A percentile compares a stretch with the other conserved stretches of the same genome.
These are phyloP conservation scores for Apteryx owenii DNA, from an alignment of 2,113 vertebrate genomes.

Conservation along the genomic window DNA sequence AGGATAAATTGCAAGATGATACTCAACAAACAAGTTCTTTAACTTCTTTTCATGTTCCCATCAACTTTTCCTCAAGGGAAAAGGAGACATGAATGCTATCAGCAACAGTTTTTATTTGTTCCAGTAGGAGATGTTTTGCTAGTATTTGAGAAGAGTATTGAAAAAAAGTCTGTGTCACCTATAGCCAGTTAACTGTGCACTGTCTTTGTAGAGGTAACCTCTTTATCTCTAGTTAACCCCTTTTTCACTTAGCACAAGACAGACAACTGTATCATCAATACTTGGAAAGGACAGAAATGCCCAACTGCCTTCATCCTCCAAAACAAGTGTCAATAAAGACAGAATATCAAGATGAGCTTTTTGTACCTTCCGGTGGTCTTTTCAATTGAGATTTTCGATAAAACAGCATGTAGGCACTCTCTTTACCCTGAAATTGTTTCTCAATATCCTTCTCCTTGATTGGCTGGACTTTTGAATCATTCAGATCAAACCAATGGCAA, in stretches of 20 bases:
- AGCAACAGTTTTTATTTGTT: background rate
- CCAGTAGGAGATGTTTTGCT: background rate
- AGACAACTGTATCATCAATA: background rate
- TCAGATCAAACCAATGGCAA: conserved; percentile 94
- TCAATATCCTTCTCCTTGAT: conserved; percentile 90
- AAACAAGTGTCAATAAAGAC: background rate
- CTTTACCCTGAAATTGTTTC: conserved; percentile 96
- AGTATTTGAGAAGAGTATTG: background rate
- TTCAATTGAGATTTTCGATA: conserved; percentile 88
- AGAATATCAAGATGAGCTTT: background rate
- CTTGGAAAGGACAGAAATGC: background rate
- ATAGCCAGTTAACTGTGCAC: background rate
- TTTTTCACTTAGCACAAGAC: background rate
- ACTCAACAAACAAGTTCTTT: background rate
- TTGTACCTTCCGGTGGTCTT: conserved; percentile 88
- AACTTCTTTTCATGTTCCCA: background rate
- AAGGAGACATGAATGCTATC: rapidly evolving
- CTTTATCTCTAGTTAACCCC: background rate
- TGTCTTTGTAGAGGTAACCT: background rate
- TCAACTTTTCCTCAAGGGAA: background rate
- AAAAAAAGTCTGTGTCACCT: background rate
- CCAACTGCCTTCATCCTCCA: background rate
- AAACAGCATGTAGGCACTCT: conserved; percentile 98
- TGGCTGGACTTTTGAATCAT: conserved; percentile 89
- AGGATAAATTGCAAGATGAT: background rate